These are phyloP conservation scores for Drosophila quadrilineata DNA, from an alignment of 1,140 invertebrate species.

Conservation along the genomic window DNA sequence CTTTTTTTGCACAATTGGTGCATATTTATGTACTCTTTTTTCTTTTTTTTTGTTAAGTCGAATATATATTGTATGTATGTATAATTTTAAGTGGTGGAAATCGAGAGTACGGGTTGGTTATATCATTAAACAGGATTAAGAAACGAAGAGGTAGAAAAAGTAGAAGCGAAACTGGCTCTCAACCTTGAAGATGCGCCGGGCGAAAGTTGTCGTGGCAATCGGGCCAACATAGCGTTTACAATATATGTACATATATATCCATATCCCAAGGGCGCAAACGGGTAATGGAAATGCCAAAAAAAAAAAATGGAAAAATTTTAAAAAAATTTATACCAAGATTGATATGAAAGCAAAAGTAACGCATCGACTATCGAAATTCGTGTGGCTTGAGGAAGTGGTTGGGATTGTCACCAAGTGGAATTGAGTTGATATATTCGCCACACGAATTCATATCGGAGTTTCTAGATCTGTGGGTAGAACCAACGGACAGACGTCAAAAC, in stretches of 20 bases:
- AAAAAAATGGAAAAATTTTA: not conserved
- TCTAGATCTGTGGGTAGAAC: slow-evolving; percentile 9
- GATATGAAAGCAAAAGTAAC: too few species aligned
- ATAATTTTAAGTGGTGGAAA: too few species aligned
- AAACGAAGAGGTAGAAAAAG: not conserved
- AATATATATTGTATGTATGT: too few species aligned
- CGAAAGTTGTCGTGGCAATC: slow-evolving; percentile 12
- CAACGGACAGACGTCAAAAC: too few species aligned
- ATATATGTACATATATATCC: too few species aligned
- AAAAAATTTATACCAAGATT: not conserved
- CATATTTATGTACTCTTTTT: not conserved
- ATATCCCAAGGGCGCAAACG: not conserved
- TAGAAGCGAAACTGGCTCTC: not conserved
- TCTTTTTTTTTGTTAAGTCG: not conserved
- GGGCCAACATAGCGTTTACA: not conserved
- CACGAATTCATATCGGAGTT: not conserved
- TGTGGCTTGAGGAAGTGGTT: slow-evolving; percentile 7
- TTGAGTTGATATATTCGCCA: slow-evolving; percentile 3
- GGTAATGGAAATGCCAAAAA: not conserved
- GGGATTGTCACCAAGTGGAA: not conserved
- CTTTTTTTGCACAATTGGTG: slow-evolving; percentile 5
- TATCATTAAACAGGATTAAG: slow-evolving; percentile 10
- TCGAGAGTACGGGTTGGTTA: not conserved
- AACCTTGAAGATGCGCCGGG: slow-evolving; percentile 17
- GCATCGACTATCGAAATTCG: not conserved